These are phyloP conservation scores for Malurus melanocephalus DNA, from an alignment of 2,113 vertebrate genomes.

Conservation along the genomic window DNA sequence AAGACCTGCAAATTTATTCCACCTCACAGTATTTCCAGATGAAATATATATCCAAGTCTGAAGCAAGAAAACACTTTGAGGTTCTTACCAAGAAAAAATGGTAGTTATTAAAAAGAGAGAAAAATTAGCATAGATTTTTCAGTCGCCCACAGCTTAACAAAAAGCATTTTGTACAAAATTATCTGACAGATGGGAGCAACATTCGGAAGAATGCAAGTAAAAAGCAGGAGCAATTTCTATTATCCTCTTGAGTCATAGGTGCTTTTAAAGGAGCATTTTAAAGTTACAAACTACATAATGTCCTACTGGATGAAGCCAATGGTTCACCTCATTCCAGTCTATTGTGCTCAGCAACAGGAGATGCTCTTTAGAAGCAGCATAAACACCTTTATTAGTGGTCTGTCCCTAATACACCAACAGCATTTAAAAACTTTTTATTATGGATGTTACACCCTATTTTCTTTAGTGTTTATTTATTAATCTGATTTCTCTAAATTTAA, in stretches of 20 bases:
- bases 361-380: background rate
- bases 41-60: background rate
- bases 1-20: background rate
- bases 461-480: background rate
- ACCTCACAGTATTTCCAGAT: background rate
- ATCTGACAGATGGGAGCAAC: accelerated
- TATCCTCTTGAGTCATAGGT: background rate
- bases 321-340: background rate
- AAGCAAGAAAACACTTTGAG: background rate
- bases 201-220: background rate
- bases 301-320: background rate
- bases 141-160: background rate
- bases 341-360: background rate
- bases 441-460: background rate
- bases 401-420: background rate
- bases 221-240: background rate
- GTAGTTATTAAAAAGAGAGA: background rate
- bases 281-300: background rate
- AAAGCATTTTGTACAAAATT: background rate
- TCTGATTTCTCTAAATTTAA: background rate
- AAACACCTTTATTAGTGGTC: background rate
- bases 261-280: background rate
- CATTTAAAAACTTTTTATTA: background rate
- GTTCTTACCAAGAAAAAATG: background rate
- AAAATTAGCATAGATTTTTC: background rate